Conservation (phyloP, 2,888 invertebrate genomes). For the Periphyllus acericola region DNA sequence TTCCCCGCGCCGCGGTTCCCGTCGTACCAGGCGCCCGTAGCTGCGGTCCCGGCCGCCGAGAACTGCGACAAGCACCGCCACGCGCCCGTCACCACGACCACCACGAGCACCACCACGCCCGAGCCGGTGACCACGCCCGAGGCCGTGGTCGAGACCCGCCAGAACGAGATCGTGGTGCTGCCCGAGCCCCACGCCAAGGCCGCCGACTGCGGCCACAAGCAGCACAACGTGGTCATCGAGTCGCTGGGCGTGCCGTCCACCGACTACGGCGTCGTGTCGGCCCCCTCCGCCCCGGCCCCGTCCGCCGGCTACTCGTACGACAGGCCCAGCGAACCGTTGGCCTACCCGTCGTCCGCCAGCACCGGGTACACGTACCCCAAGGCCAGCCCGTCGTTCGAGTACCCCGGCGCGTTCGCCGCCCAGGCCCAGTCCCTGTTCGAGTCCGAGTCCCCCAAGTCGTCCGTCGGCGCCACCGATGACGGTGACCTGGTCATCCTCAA, state of each 20-base stretch:
- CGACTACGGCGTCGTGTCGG: slow-evolving; percentile 40
- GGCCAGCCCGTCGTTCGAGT: slow-evolving; percentile 49
- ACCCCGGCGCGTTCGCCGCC: slow-evolving; percentile 19
- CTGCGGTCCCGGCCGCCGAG: background rate
- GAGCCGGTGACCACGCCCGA: background rate
- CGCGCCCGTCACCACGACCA: slow-evolving; percentile 9
- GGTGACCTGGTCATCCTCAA: slow-evolving; percentile 57
- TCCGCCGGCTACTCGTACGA: slow-evolving; percentile 55
- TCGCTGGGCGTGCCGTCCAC: slow-evolving; percentile 40
- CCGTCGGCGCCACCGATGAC: slow-evolving; percentile 6
- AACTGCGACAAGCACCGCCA: slow-evolving; percentile 26
- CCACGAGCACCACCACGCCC: background rate
- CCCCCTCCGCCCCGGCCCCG: background rate
- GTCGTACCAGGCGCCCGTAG: background rate
- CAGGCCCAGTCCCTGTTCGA: slow-evolving; percentile 28
- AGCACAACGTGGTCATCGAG: slow-evolving; percentile 5
- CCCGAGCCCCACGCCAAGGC: slow-evolving; percentile 6
- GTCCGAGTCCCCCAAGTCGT: slow-evolving; percentile 18
- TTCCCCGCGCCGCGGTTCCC: slow-evolving; percentile 14
- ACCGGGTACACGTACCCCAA: slow-evolving; percentile 59
- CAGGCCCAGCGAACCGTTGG: background rate
- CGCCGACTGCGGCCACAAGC: slow-evolving; percentile 26
- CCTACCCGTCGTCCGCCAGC: background rate
- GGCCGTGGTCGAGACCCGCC: slow-evolving; percentile 1
- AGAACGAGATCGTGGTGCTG: slow-evolving; percentile 28